Conservation (phyloP, 2,113 vertebrate species). For the Illadopsis cleaveri region DNA sequence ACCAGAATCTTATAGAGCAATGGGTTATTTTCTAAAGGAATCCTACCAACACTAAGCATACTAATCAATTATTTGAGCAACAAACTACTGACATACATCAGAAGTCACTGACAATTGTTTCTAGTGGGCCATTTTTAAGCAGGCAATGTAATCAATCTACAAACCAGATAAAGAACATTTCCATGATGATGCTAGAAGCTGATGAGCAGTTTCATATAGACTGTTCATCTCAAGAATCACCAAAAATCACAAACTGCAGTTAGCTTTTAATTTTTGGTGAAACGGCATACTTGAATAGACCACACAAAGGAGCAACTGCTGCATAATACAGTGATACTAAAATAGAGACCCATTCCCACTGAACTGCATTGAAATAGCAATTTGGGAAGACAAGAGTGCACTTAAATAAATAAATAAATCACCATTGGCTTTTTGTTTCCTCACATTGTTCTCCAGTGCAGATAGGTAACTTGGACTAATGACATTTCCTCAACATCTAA, state of each 20-base stretch:
- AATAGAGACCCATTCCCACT: rapidly evolving
- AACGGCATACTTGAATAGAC: not conserved
- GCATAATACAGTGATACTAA: not conserved
- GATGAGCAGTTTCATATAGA: not conserved
- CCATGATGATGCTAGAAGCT: not conserved
- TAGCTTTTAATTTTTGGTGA: not conserved
- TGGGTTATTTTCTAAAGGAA: not conserved
- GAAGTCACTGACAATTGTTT: not conserved
- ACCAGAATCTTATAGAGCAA: not conserved
- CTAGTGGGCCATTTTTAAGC: not conserved
- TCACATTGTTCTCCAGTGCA: not conserved
- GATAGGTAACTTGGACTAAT: not conserved
- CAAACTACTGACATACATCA: not conserved
- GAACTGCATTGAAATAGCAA: not conserved
- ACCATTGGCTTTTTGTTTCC: not conserved
- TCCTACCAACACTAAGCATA: not conserved
- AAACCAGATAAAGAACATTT: not conserved
- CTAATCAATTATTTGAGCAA: not conserved
- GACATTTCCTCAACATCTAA: not conserved
- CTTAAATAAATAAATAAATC: not conserved
- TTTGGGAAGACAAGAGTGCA: not conserved
- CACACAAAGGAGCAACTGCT: not conserved
- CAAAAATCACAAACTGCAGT: not conserved
- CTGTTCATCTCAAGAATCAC: not conserved
- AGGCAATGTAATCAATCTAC: rapidly evolving